These are phyloP conservation scores for Psettodes erumei DNA, from an alignment of 2,113 vertebrate species.

Conservation along the genomic window DNA sequence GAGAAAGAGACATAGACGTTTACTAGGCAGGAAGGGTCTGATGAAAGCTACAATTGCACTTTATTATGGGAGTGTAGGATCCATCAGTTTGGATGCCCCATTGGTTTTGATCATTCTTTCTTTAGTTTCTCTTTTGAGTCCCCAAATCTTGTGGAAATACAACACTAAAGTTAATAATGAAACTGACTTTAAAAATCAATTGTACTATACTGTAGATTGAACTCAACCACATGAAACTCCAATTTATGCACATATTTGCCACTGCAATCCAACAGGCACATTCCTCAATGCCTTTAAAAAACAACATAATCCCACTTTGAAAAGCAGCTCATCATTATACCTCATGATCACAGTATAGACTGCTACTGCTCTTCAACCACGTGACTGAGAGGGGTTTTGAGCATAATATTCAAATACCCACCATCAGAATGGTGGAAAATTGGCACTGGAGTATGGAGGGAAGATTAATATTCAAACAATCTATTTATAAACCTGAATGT, in stretches of 20 bases:
- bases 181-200: background rate
- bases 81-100: background rate
- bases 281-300: constrained; percentile 46
- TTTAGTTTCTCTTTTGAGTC: background rate
- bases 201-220: too few relatives aligned
- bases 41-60: background rate
- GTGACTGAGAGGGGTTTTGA: constrained; percentile 28
- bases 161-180: too few relatives aligned
- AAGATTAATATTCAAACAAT: constrained; percentile 58
- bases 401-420: constrained; percentile 34
- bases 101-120: background rate
- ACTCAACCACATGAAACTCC: constrained; percentile 1
- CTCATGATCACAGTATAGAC: constrained; percentile 5
- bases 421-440: constrained; percentile 18
- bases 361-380: constrained; percentile 32
- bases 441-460: constrained; percentile 24
- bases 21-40: background rate
- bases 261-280: constrained; percentile 27
- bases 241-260: constrained; percentile 12
- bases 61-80: background rate
- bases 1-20: background rate
- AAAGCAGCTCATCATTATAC: constrained; percentile 33
- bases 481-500: constrained; percentile 70
- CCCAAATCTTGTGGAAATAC: background rate
- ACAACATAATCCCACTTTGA: constrained; percentile 54